Percentiles rank a stretch among this genome's conserved stretches.
These are phyloP conservation scores for Phenganax marumi DNA, from an alignment of 92 coral and sea anemone species.

Conservation along the genomic window DNA sequence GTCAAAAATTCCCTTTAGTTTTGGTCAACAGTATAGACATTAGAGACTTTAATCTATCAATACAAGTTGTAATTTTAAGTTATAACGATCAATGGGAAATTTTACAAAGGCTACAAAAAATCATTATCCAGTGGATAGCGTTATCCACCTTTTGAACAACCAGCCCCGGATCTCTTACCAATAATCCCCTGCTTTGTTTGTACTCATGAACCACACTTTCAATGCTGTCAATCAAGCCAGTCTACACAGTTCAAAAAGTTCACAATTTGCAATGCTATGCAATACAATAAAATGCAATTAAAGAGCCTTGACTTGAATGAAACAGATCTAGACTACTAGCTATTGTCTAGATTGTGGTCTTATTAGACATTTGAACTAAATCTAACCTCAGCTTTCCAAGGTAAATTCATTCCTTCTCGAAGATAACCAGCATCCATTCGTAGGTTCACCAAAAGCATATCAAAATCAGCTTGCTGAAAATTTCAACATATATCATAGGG, in stretches of 20 bases:
- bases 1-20: too few relatives aligned
- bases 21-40: too few relatives aligned
- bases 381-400: conserved; percentile 86
- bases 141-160: too few relatives aligned
- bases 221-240: conserved; percentile 88
- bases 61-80: too few relatives aligned
- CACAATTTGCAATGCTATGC: neutral
- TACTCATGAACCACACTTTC: conserved; percentile 84
- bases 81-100: too few relatives aligned
- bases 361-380: neutral
- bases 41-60: too few relatives aligned
- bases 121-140: too few relatives aligned
- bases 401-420: conserved; percentile 89
- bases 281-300: neutral
- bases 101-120: too few relatives aligned
- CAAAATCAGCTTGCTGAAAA: conserved; percentile 96
- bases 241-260: conserved; percentile 32
- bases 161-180: conserved; percentile 68
- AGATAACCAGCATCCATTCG: conserved; percentile 95
- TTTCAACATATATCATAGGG: too few relatives aligned
- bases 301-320: neutral
- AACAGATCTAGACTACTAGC: neutral
- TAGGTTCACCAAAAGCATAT: conserved; percentile 87
- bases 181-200: conserved; percentile 80
- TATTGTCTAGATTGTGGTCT: neutral